Evolutionary conservation across 2,797 vertebrate species (phyloP), one percentile per base, ranked within the genome.

Genomic region (Graptemys geographica): DNA sequence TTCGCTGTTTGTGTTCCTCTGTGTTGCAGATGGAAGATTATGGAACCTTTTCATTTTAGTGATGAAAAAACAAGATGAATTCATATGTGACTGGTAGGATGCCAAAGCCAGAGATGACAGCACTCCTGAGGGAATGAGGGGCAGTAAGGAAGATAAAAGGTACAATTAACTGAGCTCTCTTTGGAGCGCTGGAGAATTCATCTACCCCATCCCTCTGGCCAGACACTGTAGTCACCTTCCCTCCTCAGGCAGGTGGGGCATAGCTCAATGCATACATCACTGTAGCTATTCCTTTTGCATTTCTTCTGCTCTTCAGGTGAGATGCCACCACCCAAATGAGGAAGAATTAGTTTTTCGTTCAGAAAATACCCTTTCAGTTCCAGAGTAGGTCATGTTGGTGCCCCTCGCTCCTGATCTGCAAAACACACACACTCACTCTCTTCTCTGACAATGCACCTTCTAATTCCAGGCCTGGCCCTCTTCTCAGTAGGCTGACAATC

Each of bases 101-200:
- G 96, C 96, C 94, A 96, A 97, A 97, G 94, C 94, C 97, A 97
- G 96, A 96, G 94, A 96, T 96, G 94, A 95, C 95, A 94, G 95
- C 96, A 94, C 95, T 97, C 94, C 94, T 97, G 97, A 97, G 96
- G 96, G 97, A 97, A 93, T 96, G 97, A 96, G 96, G 96, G 95
- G 96, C 95, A 96, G 95, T 96, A 87, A 94, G 96, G 97, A 97
- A 96, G 95, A 95, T 96, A 96, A 96, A 97, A 96, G 96, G 90
- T 97, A 96, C 91, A 92, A 91, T 82, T 96, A 72, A 94, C 76
- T 93, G 95, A 94, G 94, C 96, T 87, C 79, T 3, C 96, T 95
- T 93, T 78, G 79, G 94, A 96, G 81, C 88, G 1, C 59, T 62
- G 28, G 59, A 62, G 90, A 72, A 59, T 92, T 92, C 6, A 8